phyloP scores from a whole-genome alignment of 2,888 invertebrate genomes.

The Drosophila paranaensis region DNA sequence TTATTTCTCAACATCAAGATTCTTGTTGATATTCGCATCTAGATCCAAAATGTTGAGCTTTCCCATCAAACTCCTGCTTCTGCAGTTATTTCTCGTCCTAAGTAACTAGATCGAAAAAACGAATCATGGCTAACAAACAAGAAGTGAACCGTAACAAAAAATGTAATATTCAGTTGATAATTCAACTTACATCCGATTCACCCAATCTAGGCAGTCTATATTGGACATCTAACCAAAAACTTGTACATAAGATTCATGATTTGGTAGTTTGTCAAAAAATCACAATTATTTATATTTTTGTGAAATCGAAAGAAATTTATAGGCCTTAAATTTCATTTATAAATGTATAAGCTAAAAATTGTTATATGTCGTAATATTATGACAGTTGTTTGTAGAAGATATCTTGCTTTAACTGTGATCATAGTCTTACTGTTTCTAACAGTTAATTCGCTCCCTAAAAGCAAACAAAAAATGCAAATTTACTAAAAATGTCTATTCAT shows the following conservation, averaged over 20 bases:
- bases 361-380: neutral
- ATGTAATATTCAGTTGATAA: neutral
- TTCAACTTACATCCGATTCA: neutral
- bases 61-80: neutral
- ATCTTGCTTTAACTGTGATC: slow-evolving; percentile 24
- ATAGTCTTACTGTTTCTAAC: slow-evolving; percentile 35
- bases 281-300: neutral
- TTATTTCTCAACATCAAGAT: neutral
- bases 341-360: neutral
- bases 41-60: neutral
- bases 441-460: slow-evolving; percentile 42
- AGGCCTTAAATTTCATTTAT: slow-evolving; percentile 3
- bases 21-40: neutral
- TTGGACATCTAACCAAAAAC: neutral
- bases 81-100: neutral
- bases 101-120: neutral
- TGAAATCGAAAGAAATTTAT: neutral
- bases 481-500: slow-evolving; percentile 37
- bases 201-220: neutral
- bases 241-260: slow-evolving; percentile 21
- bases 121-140: neutral
- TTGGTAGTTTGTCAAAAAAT: slow-evolving; percentile 7
- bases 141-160: neutral
- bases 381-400: slow-evolving; percentile 9
- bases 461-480: slow-evolving; percentile 63